Base-by-base conservation (phyloP, 2,113 vertebrate genomes). In the Pteropus alecto region DNA sequence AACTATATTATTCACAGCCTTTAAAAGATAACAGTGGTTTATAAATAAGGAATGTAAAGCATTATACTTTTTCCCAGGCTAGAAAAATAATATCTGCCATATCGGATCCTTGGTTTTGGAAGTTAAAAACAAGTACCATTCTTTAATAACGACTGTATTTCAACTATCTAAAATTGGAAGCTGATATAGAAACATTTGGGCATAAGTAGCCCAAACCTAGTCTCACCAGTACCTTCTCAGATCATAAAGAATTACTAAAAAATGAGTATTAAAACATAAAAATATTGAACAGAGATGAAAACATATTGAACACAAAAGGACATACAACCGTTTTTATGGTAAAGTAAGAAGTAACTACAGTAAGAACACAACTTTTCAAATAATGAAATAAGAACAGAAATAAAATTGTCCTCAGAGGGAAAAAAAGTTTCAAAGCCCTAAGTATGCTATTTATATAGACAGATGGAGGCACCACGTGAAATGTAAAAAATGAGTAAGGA, bases 381-480 rank as follows among this genome's bases (percentile, higher is more conserved):
- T 71, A 87, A 79, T 33, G 30, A 87, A 68, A 33, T 22, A 83
- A 65, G 18, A 7, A 90, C 9, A 43, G 9, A 63, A 30, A 14
- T 35, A 24, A 60, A 71, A 76, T 18, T 60, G 1, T 65, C 30
- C 71, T 67, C 9, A n/a, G 24, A 79, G 70, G 30, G n/a, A 12
- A 86, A 58, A 33, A n/a, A n/a, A 33, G 1, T 21, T 38, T 73
- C 19, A 67, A 16, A 2, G 54, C 46, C 0, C 13, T 10, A 46
- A 63, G 73, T 13, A 35, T 3, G 79, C n/a, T 41, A 16, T n/a
- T 48, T 70, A 74, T 5, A 26, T 22, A 46, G 35, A 18, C 46
- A 78, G 77, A 58, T 15, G 54, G 19, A 51, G 5, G 3, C 0
- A 3, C 13, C 0, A 3, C 1, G 1, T 13, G 46, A 74, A 58